Evolutionary conservation across 1,140 invertebrate species (phyloP), one percentile per base, ranked within the genome.

Genomic region (Euwallacea similis): DNA sequence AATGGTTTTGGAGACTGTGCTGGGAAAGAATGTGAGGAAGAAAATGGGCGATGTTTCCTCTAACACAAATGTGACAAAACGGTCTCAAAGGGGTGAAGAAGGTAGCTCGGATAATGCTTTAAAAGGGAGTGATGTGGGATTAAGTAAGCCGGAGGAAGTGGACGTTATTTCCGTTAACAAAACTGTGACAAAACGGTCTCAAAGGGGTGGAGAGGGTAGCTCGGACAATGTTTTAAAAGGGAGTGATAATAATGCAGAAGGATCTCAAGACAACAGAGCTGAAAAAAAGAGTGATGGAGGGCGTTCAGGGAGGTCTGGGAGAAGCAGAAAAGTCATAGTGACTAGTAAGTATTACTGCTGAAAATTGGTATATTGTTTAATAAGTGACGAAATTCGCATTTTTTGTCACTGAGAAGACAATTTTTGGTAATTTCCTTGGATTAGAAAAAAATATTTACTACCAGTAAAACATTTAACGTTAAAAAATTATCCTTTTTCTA

Each of bases 1-100:
- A 46, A 56, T 54, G 21, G 56, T 73, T 33, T 61, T 76, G 21
- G 70, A 73, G 10, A 72, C 63, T 9, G 60, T 76, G 42, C 8
- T 71, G 33, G 16, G 21, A 0, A 33, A 21, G 43, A 50, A 15
- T 13, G 33, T 15, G 11, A 55, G 10, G 61, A 50, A 50, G 9
- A 50, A 50, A 50, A 6, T 50, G 46, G 6, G 6, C 13, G 46
- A 50, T 50, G 6, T 50, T 50, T 13, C 46, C 13, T 2, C 2
- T 13, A 50, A 50, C 11, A 7, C 11, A 11, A 7, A 8, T 13
- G 56, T 13, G 50, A n/a, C 56, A 55, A 33, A 33, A 33, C 21
- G 21, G 21, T 33, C 21, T 1, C 21, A 33, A 33, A 33, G 21
- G 21, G 21, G 21, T 33, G 21, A 33, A 33, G 21, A 60, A 44